A percentile compares a stretch with the other conserved stretches of the same genome.
phyloP scores from a whole-genome alignment of 1,140 invertebrate genomes.

The Drosophila azteca region DNA sequence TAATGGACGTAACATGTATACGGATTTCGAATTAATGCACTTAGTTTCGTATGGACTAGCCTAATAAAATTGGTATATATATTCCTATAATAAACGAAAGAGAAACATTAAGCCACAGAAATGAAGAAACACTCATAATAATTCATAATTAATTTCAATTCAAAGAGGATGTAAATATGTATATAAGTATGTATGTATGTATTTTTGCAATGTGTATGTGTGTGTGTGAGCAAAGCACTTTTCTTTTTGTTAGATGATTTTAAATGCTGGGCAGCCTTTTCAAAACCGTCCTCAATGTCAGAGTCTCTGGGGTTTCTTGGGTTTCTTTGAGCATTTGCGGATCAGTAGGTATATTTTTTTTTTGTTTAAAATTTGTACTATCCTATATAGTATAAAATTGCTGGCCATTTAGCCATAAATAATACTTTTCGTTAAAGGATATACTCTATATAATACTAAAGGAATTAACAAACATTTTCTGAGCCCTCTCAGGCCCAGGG shows the following conservation, averaged over 20 bases:
- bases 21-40: constrained; percentile 75
- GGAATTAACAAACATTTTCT: constrained; percentile 53
- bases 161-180: constrained; percentile 28
- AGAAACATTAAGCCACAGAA: constrained; percentile 65
- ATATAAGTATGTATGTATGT: constrained; percentile 12
- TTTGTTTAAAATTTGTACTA: constrained; percentile 78
- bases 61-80: constrained; percentile 79
- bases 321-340: constrained; percentile 65
- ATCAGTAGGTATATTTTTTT: constrained; percentile 28
- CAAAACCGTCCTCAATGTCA: constrained; percentile 32
- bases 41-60: constrained; percentile 63
- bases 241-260: constrained; percentile 47
- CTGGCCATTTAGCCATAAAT: constrained; percentile 63
- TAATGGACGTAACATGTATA: constrained; percentile 74
- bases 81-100: constrained; percentile 76
- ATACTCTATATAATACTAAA: constrained; percentile 39
- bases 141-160: constrained; percentile 52
- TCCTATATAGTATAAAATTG: constrained; percentile 70
- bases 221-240: constrained; percentile 65
- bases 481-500: constrained; percentile 5
- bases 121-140: constrained; percentile 47
- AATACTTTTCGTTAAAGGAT: constrained; percentile 54
- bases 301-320: constrained; percentile 11
- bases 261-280: constrained; percentile 71
- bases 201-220: constrained; percentile 37